Conservation (phyloP, 2,797 vertebrate genomes). For the Graptemys geographica region DNA sequence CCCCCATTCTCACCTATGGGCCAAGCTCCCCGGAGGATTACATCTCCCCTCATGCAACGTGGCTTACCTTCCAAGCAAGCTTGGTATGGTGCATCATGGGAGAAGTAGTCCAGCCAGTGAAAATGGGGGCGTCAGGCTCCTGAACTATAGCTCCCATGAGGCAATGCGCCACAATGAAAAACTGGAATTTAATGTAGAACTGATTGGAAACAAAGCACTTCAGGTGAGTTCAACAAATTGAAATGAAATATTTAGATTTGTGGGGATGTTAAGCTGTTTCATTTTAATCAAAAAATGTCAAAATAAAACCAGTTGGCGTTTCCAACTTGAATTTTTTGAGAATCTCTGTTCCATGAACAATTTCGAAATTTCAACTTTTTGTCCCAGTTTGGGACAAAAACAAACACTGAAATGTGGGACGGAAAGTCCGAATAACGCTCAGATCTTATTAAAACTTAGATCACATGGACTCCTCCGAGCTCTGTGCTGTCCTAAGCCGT, state of each 20-base stretch:
- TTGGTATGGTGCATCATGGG: background rate
- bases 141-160: conserved; percentile 3
- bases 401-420: background rate
- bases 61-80: background rate
- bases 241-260: background rate
- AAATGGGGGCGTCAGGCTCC: background rate
- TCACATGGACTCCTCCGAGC: background rate
- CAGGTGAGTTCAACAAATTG: conserved; percentile 21
- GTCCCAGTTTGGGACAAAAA: background rate
- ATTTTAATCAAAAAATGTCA: conserved; percentile 13
- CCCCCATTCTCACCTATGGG: conserved; percentile 36
- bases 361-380: background rate
- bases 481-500: too few species aligned
- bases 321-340: conserved; percentile 11
- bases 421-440: background rate
- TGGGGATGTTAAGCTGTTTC: background rate
- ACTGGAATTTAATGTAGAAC: background rate
- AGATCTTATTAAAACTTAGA: background rate
- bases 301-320: background rate
- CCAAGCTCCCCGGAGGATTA: background rate
- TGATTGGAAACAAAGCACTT: conserved; percentile 8
- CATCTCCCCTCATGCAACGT: background rate
- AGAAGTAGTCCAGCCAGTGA: background rate
- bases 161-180: conserved; percentile 13
- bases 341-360: conserved; percentile 9